A percentile compares a stretch with the other conserved stretches of the same genome.
Evolutionary conservation across 2,888 invertebrate genomes (phyloP).

Genomic region (Drosophila flavopinicola): DNA sequence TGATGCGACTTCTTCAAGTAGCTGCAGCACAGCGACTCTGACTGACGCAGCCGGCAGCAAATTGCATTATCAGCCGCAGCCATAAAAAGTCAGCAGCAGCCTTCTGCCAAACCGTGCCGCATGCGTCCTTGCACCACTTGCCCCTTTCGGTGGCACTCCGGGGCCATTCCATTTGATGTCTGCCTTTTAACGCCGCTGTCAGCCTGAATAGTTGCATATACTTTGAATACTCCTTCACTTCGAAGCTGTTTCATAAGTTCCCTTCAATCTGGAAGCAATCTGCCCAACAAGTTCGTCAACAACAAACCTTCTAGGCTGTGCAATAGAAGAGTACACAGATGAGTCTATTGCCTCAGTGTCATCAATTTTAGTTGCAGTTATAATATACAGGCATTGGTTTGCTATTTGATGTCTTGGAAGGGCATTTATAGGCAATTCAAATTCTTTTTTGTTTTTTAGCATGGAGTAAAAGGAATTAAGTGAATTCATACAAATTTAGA

Average conservation of each 20-base stretch:
- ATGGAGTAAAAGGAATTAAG: too few species aligned
- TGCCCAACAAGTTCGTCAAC: constrained; percentile 13
- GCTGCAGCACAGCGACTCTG: constrained; percentile 22
- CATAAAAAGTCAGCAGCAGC: constrained; percentile 63
- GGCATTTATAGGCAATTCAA: too few species aligned
- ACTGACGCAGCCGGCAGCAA: constrained; percentile 54
- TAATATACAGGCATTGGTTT: not conserved
- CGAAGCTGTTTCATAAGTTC: constrained; percentile 53
- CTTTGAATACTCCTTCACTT: constrained; percentile 67
- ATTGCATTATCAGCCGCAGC: constrained; percentile 76
- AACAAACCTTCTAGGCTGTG: not conserved
- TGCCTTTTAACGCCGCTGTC: constrained; percentile 74
- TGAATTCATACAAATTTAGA: too few species aligned
- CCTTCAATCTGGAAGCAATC: constrained; percentile 32
- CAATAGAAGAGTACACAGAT: not conserved
- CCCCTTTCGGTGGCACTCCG: constrained; percentile 18
- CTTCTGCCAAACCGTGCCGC: constrained; percentile 6
- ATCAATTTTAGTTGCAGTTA: too few species aligned
- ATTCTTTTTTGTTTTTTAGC: too few species aligned
- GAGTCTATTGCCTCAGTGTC: not conserved
- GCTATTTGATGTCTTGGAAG: too few species aligned
- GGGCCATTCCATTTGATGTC: constrained; percentile 74
- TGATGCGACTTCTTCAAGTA: constrained; percentile 73
- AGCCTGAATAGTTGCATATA: constrained; percentile 70
- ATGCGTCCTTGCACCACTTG: constrained; percentile 6